Base-by-base conservation (phyloP, 2,888 invertebrate genomes). In the Trissonchulus latispiculum region DNA sequence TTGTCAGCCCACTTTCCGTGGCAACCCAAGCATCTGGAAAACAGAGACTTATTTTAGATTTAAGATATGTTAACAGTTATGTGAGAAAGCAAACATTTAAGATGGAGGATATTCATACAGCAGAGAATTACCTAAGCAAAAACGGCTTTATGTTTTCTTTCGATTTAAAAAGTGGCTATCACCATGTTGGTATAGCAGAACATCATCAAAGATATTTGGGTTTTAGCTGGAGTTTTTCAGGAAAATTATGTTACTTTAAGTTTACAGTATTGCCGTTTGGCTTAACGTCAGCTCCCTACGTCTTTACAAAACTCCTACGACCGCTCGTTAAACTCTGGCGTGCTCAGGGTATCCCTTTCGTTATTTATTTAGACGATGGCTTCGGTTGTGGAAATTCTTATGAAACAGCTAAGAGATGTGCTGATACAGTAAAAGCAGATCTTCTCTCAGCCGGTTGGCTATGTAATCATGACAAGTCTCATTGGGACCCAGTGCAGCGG, bases 231-330 rank as follows among this genome's bases (percentile, higher is more conserved):
- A 15, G 33, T 1, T 31, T 29, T 1, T 8, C 18, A 8, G 28
- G 28, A 18, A 64, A 8, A n/a, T 29, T 8, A 8, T 29, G 64
- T 18, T 70, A 70, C 61, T 73, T 36, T 36, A 33, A 36, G 33
- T 73, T 73, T 31, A 73, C 37, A 23, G 69, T 70, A 31, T 32
- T 73, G 2, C 73, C 73, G 29, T 73, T 73, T 70, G 73, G 73
- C 23, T 32, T 73, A 23, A 48, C 61, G 18, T 35, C 61, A 1
- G 73, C 70, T 23, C 70, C 73, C 1, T 70, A 67, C 59, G 29
- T 73, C 1, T 73, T 73, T 35, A 70, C 73, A 2, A 73, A 73
- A 62, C 1, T 73, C 8, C 29, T 70, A 15, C 48, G 73, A 1
- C 70, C 70, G 1, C 35, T 73, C 2, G 61, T 73, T 1, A 33